Evolutionary conservation across 2,888 invertebrate genomes (phyloP), one percentile per base, ranked within the genome.

Genomic region (Lottia gigantea): DNA sequence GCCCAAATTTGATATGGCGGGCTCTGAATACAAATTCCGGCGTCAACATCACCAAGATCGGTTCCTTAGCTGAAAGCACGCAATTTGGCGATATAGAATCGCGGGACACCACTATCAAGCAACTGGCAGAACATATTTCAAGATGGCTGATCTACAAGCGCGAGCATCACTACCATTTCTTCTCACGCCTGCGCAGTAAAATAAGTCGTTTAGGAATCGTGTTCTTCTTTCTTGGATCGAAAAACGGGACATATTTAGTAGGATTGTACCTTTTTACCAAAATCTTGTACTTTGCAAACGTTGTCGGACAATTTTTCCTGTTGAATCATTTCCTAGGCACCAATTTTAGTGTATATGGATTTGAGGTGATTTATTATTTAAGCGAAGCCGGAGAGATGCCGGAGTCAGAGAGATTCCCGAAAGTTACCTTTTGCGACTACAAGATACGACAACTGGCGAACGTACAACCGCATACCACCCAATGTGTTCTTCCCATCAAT

Each of bases 121-220:
- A 55, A 19, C 23, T 55, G 4, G 55, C 55, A 23, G 23, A 23
- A 15, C 23, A 23, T 15, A 55, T 55, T 23, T 55, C 55, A 23
- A 19, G 19, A 55, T 55, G 55, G 55, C 55, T 55, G 55, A 55
- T 55, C 55, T 55, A 55, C 55, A 55, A 55, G 23, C 55, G 55
- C 7, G 55, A 55, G 19, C 55, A 55, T 55, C 55, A 23, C 14
- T 55, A 55, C 19, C 8, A 55, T 23, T 11, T 55, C 15, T 19
- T 55, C 12, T 55, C 55, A 3, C 55, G 55, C 11, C 55, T 55
- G 19, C 55, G 55, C 19, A 55, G 55, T 55, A 55, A 55, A 14
- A 55, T 55, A 19, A 55, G 55, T 19, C 55, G 55, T 19, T 55
- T 55, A 23, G 23, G 55, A 19, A 23, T 55, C 8, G 23, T 55